Percentiles rank a stretch among this genome's conserved stretches.
Conservation (phyloP, 1,140 invertebrate species). For the Drosophila lacertosa region DNA sequence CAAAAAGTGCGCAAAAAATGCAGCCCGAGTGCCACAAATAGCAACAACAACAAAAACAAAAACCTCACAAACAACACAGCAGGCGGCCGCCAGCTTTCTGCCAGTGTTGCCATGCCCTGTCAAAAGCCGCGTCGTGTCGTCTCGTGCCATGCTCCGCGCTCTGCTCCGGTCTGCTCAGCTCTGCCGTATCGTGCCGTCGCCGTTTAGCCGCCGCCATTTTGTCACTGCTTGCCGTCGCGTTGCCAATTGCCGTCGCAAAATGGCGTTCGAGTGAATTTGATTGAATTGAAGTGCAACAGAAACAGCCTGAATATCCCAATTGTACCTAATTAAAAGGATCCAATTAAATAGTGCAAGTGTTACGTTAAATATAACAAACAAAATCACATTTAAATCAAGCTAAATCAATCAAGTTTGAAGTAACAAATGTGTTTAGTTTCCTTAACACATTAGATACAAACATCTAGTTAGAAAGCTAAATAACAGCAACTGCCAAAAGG, state of each 20-base stretch:
- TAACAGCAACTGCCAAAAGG: too few relatives aligned
- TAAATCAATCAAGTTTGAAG: background rate
- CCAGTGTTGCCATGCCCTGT: conserved; percentile 60
- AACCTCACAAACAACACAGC: conserved; percentile 55
- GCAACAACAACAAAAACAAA: conserved; percentile 19
- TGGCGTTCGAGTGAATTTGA: conserved; percentile 36
- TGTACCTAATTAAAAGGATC: background rate
- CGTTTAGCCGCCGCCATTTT: conserved; percentile 53
- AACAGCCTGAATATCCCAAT: background rate
- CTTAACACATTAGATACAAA: too few relatives aligned
- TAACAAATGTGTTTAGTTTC: too few relatives aligned
- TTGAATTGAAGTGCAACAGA: conserved; percentile 7
- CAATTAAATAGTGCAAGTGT: background rate
- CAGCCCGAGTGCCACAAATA: conserved; percentile 25
- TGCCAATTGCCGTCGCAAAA: conserved; percentile 57
- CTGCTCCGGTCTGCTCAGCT: too few relatives aligned
- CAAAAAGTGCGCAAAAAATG: conserved; percentile 74
- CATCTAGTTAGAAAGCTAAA: too few relatives aligned
- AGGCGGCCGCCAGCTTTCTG: conserved; percentile 63
- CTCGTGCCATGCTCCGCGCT: conserved; percentile 32
- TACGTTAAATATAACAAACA: background rate
- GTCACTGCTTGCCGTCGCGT: conserved; percentile 31
- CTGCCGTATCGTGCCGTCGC: too few relatives aligned
- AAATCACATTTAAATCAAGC: too few relatives aligned
- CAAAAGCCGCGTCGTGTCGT: conserved; percentile 20